Evolutionary conservation across 1,140 invertebrate species (phyloP).

Genomic region (Temnothorax nylanderi): DNA sequence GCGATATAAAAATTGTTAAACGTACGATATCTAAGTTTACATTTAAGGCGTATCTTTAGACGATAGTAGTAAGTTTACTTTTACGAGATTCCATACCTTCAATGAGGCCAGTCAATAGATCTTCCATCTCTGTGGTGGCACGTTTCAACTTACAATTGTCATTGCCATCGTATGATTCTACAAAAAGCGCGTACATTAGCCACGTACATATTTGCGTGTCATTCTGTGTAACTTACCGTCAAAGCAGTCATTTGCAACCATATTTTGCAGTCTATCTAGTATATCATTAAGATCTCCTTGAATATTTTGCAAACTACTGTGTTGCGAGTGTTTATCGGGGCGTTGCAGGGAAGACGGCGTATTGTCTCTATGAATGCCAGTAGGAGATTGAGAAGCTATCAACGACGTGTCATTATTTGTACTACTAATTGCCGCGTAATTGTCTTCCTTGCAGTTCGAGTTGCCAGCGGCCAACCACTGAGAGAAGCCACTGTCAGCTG

Average conservation of each 20-base stretch:
- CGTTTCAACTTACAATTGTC: slow-evolving; percentile 83
- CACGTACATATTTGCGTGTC: neutral
- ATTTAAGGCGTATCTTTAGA: slow-evolving; percentile 63
- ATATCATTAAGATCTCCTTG: slow-evolving; percentile 86
- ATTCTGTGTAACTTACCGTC: slow-evolving; percentile 76
- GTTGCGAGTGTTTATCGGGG: slow-evolving; percentile 82
- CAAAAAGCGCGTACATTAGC: slow-evolving; percentile 34
- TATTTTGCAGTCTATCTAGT: slow-evolving; percentile 85
- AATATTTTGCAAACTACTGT: slow-evolving; percentile 85
- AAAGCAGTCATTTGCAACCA: slow-evolving; percentile 85
- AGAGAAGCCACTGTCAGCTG: slow-evolving; percentile 80
- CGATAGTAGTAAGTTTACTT: slow-evolving; percentile 81
- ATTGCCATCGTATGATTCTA: slow-evolving; percentile 80
- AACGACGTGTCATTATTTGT: slow-evolving; percentile 60
- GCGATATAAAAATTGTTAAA: slow-evolving; percentile 54
- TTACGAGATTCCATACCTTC: slow-evolving; percentile 84
- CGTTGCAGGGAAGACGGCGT: slow-evolving; percentile 81
- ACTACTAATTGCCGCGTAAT: slow-evolving; percentile 62
- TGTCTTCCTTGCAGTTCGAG: slow-evolving; percentile 71
- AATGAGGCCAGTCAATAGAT: slow-evolving; percentile 81
- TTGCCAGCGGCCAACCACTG: slow-evolving; percentile 81
- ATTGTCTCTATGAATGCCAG: slow-evolving; percentile 80
- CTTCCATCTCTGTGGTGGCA: slow-evolving; percentile 83
- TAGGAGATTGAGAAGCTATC: slow-evolving; percentile 71
- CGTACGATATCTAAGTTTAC: neutral